A percentile compares a stretch with the other conserved stretches of the same genome.
Evolutionary conservation across 2,797 vertebrate genomes (phyloP).

Genomic region (Gymnopithys bicolor): DNA sequence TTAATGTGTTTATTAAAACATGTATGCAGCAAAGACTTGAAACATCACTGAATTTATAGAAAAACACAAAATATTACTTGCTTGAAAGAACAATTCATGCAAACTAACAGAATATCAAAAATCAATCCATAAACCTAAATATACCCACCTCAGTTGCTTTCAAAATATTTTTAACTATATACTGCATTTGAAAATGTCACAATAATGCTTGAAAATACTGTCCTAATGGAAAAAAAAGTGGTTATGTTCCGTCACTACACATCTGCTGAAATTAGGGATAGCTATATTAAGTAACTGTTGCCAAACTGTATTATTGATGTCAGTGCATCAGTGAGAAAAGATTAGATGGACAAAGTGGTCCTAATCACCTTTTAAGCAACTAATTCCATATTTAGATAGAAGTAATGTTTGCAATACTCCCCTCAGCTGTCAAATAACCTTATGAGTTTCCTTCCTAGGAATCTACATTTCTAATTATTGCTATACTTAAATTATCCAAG

Average conservation of each 20-base stretch:
- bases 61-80: not conserved
- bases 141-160: rapidly evolving
- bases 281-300: not conserved
- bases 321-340: not conserved
- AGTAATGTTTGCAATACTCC: not conserved
- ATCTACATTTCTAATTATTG: not conserved
- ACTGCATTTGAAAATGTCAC: not conserved
- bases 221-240: not conserved
- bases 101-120: not conserved
- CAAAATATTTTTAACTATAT: not conserved
- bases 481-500: not conserved
- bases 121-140: not conserved
- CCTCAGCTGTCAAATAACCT: not conserved
- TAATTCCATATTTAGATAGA: not conserved
- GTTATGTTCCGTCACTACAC: not conserved
- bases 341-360: not conserved
- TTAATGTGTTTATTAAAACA: not conserved
- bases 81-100: not conserved
- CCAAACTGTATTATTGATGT: not conserved
- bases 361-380: not conserved
- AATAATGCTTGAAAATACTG: not conserved
- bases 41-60: not conserved
- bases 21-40: not conserved
- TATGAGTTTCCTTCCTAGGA: not conserved
- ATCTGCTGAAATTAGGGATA: not conserved